Conservation (phyloP, 2,113 vertebrate genomes). For the Oreochromis aureus region DNA sequence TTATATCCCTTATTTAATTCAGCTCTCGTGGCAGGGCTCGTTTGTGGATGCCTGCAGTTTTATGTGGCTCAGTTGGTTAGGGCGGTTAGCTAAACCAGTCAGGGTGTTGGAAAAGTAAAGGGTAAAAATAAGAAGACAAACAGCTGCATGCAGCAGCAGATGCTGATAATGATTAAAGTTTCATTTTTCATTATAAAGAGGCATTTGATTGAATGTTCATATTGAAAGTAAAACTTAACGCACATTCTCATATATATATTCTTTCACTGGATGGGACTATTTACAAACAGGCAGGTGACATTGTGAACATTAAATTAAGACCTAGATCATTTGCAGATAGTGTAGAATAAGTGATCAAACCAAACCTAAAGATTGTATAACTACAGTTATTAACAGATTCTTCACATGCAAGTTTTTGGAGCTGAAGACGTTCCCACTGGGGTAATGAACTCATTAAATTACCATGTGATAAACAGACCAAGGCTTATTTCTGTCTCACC, state of each 20-base stretch:
- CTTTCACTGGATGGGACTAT: neutral
- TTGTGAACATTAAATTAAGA: neutral
- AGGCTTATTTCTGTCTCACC: neutral
- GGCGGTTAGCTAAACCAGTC: neutral
- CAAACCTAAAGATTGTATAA: neutral
- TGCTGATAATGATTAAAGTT: neutral
- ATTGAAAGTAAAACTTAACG: neutral
- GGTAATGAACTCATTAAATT: neutral
- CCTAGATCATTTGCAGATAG: neutral
- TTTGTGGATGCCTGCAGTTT: neutral
- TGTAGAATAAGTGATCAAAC: neutral
- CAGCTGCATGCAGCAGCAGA: neutral
- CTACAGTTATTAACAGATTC: neutral
- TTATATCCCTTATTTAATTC: neutral
- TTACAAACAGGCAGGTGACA: neutral
- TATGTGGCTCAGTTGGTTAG: neutral
- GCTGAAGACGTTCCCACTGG: neutral
- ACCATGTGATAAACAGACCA: neutral
- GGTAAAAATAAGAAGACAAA: neutral
- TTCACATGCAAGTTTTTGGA: neutral
- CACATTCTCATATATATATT: neutral
- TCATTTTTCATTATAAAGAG: neutral
- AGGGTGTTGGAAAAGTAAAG: neutral
- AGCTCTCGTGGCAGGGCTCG: neutral
- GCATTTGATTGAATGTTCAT: neutral